phyloP scores from a whole-genome alignment of 1,140 invertebrate genomes.

The Anastrepha obliqua region DNA sequence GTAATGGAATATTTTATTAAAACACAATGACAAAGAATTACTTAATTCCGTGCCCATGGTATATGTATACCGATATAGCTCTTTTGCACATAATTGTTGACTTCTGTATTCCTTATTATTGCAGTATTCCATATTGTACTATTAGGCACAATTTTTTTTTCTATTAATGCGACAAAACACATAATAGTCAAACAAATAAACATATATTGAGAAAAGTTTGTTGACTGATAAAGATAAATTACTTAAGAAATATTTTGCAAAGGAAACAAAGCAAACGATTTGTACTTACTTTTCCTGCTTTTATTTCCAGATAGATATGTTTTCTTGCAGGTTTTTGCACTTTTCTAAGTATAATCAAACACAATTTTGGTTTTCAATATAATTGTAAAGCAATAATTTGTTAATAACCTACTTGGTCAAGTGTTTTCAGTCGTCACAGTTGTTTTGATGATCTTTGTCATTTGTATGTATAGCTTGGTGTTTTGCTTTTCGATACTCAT shows the following conservation, averaged over 20 bases:
- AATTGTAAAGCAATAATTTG: neutral
- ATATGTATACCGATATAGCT: neutral
- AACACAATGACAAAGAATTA: conserved; percentile 31
- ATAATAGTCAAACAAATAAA: neutral
- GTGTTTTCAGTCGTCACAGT: neutral
- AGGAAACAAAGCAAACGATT: neutral
- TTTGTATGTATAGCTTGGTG: neutral
- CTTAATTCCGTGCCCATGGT: neutral
- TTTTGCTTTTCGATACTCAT: conserved; percentile 9
- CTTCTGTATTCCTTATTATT: neutral
- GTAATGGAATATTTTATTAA: conserved; percentile 23
- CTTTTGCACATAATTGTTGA: neutral
- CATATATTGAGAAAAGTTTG: conserved; percentile 18
- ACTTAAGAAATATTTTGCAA: neutral
- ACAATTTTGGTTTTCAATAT: neutral
- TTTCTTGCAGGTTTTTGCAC: neutral
- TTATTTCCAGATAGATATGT: neutral
- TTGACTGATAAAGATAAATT: conserved; percentile 31
- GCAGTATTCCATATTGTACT: too few species aligned
- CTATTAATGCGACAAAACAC: too few species aligned
- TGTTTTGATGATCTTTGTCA: conserved; percentile 41
- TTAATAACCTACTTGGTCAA: neutral
- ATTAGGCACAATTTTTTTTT: too few species aligned
- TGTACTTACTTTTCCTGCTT: neutral
- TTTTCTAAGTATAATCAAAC: neutral